Evolutionary conservation across 2,888 invertebrate genomes (phyloP).

Genomic region (Sesia apiformis): DNA sequence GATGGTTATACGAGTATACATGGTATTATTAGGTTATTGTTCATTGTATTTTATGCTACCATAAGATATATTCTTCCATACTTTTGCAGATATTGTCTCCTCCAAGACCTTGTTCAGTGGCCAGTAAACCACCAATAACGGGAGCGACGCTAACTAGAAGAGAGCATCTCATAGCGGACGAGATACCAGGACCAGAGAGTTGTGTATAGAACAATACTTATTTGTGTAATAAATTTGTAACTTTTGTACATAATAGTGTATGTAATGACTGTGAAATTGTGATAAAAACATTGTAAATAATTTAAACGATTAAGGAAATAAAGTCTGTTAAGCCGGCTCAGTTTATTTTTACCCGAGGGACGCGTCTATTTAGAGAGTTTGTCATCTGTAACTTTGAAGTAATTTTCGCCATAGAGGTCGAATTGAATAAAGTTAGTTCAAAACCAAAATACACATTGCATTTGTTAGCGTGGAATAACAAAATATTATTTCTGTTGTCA

Average conservation of each 20-base stretch:
- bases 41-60: too few relatives aligned
- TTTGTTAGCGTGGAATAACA: not conserved
- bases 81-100: slow-evolving; percentile 40
- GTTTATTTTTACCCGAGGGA: slow-evolving; percentile 1
- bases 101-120: slow-evolving; percentile 21
- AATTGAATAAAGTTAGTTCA: too few relatives aligned
- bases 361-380: not conserved
- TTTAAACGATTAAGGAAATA: slow-evolving; percentile 27
- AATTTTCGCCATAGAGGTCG: too few relatives aligned
- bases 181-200: slow-evolving; percentile 67
- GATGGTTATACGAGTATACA: too few relatives aligned
- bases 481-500: too few relatives aligned
- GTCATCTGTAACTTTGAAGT: too few relatives aligned
- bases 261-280: slow-evolving; percentile 57
- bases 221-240: slow-evolving; percentile 11
- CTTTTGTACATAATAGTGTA: slow-evolving; percentile 40
- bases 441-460: not conserved
- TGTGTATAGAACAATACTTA: slow-evolving; percentile 47
- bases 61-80: not conserved
- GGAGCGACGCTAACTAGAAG: slow-evolving; percentile 54
- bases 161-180: slow-evolving; percentile 66
- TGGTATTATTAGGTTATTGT: too few relatives aligned
- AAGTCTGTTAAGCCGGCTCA: slow-evolving; percentile 19
- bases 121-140: slow-evolving; percentile 40
- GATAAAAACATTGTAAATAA: slow-evolving; percentile 54